Conservation (phyloP, 1,140 invertebrate species). For the Apis florea region DNA sequence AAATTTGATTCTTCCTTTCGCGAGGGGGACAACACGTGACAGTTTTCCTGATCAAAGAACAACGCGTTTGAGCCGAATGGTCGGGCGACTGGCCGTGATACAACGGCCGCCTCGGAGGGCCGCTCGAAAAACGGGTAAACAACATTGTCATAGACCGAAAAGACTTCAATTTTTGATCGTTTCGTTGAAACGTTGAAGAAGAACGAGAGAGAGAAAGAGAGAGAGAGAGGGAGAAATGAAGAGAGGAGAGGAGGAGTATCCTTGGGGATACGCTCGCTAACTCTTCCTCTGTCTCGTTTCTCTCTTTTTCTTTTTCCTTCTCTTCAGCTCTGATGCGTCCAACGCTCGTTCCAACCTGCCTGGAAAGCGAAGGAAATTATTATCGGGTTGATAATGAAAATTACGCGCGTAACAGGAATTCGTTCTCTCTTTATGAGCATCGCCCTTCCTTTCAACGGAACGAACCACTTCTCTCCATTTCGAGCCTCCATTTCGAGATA, state of each 20-base stretch:
- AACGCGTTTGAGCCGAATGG: conserved; percentile 17
- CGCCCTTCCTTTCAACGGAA: background rate
- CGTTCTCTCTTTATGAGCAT: conserved; percentile 23
- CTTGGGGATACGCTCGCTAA: background rate
- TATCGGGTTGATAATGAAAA: conserved; percentile 36
- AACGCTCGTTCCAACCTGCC: background rate
- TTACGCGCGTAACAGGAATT: conserved; percentile 26
- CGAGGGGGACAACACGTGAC: conserved; percentile 36
- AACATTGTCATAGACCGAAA: conserved; percentile 30
- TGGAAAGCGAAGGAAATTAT: conserved; percentile 15
- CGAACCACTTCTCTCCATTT: background rate
- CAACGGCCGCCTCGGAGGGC: background rate
- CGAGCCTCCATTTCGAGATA: background rate
- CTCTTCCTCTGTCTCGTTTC: background rate
- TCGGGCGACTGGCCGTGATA: conserved; percentile 24
- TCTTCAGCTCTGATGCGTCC: background rate
- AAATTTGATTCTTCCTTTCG: conserved; percentile 48
- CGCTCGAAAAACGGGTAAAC: conserved; percentile 7
- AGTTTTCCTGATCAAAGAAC: conserved; percentile 51
- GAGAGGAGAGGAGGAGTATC: background rate
- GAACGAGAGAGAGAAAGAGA: no score
- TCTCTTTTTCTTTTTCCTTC: background rate
- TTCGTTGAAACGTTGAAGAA: background rate
- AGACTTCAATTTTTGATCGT: conserved; percentile 39
- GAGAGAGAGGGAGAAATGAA: background rate